phyloP scores from a whole-genome alignment of 2,113 vertebrate species.

The Ophthalmolycus amberensis region DNA sequence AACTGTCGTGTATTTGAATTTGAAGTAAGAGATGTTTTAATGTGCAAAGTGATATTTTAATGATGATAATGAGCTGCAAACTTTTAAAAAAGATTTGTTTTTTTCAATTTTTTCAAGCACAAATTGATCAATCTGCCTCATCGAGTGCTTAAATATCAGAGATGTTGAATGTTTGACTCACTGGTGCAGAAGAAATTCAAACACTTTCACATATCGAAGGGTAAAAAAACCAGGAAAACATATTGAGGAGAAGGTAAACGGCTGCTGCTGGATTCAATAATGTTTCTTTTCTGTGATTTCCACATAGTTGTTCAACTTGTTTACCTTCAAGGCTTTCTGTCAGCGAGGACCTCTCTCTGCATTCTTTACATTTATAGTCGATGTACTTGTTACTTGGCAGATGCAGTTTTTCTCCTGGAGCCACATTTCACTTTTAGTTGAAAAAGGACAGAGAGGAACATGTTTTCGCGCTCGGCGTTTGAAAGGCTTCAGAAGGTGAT shows the following conservation, averaged over 20 bases:
- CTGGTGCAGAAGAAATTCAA: background rate
- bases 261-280: conserved; percentile 10
- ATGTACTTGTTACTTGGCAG: conserved; percentile 66
- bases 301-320: conserved; percentile 24
- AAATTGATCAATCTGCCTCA: background rate
- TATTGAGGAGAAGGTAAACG: background rate
- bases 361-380: conserved; percentile 65
- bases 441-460: conserved; percentile 42
- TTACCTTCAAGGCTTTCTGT: conserved; percentile 54
- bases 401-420: conserved; percentile 12
- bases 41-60: background rate
- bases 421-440: conserved; percentile 49
- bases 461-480: conserved; percentile 36
- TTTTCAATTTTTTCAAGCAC: background rate
- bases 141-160: background rate
- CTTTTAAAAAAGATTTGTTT: background rate
- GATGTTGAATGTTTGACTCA: background rate
- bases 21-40: background rate
- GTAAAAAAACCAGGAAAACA: background rate
- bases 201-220: background rate
- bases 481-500: conserved; percentile 72
- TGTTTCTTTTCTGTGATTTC: conserved; percentile 15
- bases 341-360: conserved; percentile 28
- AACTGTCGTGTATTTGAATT: background rate
- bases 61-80: background rate